Evolutionary conservation across 2,888 invertebrate species (phyloP), one percentile per base, ranked within the genome.

Genomic region (Acleris literana): DNA sequence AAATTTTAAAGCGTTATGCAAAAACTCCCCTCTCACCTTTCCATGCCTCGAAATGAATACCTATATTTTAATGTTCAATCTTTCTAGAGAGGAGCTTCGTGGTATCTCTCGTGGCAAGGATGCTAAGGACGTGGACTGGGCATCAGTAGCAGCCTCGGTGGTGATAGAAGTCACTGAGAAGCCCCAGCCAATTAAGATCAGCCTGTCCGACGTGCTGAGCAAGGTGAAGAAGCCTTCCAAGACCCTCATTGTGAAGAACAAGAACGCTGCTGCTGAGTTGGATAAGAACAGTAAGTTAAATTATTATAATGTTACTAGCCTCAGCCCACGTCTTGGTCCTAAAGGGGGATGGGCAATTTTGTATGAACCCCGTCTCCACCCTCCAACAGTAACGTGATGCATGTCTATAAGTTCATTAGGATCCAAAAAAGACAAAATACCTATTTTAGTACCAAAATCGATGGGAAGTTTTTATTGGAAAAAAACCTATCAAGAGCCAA

Each of bases 81-180:
- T 22, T 53, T n/a, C 33, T n/a, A 58, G 97, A 70, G 98, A 98
- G 87, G 98, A 98, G 85, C 93, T 98, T 6, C 88, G 96, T 33
- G 97, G 98, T 20, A 95, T 97, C 39, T 96, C 97, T 0, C 94
- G 98, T 71, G 97, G 96, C 46, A 95, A 95, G 75, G 95, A 95
- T 81, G 95, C 95, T 0, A 97, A 97, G 84, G 97, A 98, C 83
- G 94, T 97, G 0, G 97, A 97, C 86, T 98, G 97, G 97, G 93
- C 95, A 0, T 93, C 94, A 49, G 95, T 97, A 0, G 97, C 97
- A 0, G 93, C 95, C 9, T 94, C 95, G 2, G 93, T 87, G 0
- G 77, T 87, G 17, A 77, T 93, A 1, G 93, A 94, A 72, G 93
- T 93, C 22, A 91, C 94, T 0, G 95, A 96, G 76, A 95, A 96